Evolutionary conservation across 2,888 invertebrate genomes (phyloP).

Genomic region (Lochmaea crataegi): DNA sequence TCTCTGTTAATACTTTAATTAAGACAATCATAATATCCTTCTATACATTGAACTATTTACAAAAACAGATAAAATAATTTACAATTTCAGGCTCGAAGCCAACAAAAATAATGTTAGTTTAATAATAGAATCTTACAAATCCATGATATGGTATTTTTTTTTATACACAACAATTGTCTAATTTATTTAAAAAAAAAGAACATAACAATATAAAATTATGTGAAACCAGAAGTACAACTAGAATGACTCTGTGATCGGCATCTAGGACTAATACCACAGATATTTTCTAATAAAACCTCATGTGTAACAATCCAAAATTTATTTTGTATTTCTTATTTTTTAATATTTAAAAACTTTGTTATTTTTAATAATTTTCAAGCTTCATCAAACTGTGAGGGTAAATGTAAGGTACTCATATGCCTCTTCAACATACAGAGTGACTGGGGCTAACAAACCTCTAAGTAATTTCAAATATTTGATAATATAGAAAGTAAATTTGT

Average conservation of each 20-base stretch:
- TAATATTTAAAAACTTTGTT: background rate
- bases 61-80: conserved; percentile 66
- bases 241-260: conserved; percentile 31
- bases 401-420: background rate
- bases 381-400: background rate
- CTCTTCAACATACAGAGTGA: too few relatives aligned
- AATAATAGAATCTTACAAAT: conserved; percentile 61
- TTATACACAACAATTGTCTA: conserved; percentile 64
- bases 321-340: background rate
- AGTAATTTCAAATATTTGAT: background rate
- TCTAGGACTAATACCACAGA: conserved; percentile 12
- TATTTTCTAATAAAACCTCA: background rate
- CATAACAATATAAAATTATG: conserved; percentile 60
- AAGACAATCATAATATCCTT: conserved; percentile 67
- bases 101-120: conserved; percentile 60
- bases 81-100: conserved; percentile 60
- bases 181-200: conserved; percentile 52
- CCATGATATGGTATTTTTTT: conserved; percentile 63
- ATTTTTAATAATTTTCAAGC: background rate
- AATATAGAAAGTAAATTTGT: background rate
- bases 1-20: conserved; percentile 67
- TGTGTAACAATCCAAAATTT: background rate
- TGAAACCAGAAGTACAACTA: conserved; percentile 53
- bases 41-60: conserved; percentile 68
- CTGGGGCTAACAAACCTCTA: background rate